Conservation (phyloP, 2,888 invertebrate genomes). For the Oxycera nigricornis region DNA sequence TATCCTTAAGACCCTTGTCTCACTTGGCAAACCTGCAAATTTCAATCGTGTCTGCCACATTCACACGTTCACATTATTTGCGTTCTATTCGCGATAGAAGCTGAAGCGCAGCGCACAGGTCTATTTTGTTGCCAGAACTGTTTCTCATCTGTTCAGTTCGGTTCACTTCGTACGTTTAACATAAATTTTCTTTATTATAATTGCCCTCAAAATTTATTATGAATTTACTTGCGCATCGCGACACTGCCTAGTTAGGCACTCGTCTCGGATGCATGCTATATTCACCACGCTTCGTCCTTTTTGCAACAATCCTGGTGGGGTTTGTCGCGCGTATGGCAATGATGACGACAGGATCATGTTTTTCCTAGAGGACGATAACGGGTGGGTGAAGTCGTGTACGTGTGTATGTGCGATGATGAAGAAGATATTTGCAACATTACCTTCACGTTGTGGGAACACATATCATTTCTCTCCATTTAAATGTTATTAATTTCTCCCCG, state of each 20-base stretch:
- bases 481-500: conserved; percentile 32
- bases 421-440: not conserved
- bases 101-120: not conserved
- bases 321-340: not conserved
- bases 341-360: conserved; percentile 27
- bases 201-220: conserved; percentile 47
- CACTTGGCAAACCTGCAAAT: not conserved
- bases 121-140: conserved; percentile 2
- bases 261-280: not conserved
- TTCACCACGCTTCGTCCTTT: not conserved
- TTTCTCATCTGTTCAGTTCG: not conserved
- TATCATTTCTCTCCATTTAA: conserved; percentile 23
- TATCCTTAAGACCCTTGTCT: not conserved
- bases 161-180: conserved; percentile 42
- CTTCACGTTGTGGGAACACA: conserved; percentile 18
- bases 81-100: conserved; percentile 12
- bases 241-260: not conserved
- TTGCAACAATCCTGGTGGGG: not conserved
- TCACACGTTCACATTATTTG: conserved; percentile 37
- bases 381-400: not conserved
- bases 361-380: not conserved
- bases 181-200: conserved; percentile 47
- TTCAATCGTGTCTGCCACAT: conserved; percentile 15
- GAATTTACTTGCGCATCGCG: conserved; percentile 43
- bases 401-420: too few relatives aligned